Conservation (phyloP, 2,797 vertebrate species). For the Kryptopterus vitreolus region DNA sequence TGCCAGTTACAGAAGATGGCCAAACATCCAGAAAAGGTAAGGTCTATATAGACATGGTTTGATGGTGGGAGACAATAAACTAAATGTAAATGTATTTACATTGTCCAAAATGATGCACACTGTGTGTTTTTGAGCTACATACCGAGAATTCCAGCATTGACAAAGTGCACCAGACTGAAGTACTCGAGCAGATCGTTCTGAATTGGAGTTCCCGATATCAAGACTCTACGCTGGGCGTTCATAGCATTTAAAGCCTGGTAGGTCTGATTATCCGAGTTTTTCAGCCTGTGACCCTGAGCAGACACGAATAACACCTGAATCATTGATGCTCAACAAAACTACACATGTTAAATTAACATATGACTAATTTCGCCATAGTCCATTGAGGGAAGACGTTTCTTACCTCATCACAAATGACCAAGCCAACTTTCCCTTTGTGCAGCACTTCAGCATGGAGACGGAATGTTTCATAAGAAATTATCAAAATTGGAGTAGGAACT, state of each 20-base stretch:
- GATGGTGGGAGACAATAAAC: not conserved
- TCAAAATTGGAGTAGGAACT: conserved; percentile 88
- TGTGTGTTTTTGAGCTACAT: conserved; percentile 20
- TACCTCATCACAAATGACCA: conserved; percentile 97
- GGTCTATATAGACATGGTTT: not conserved
- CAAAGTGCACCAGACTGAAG: conserved; percentile 97
- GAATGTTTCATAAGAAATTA: conserved; percentile 97
- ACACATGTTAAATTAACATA: too few relatives aligned
- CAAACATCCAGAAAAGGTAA: not conserved
- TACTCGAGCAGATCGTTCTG: conserved; percentile 98
- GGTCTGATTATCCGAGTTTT: conserved; percentile 97
- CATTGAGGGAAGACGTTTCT: not conserved
- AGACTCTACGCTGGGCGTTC: conserved; percentile 86
- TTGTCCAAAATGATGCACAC: too few relatives aligned
- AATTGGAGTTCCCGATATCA: conserved; percentile 96
- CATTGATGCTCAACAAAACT: not conserved
- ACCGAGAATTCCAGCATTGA: conserved; percentile 94
- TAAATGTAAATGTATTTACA: not conserved
- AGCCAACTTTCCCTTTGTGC: conserved; percentile 87
- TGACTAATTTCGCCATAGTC: not conserved
- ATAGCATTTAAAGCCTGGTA: conserved; percentile 92
- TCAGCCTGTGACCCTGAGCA: conserved; percentile 89
- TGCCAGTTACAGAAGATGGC: not conserved
- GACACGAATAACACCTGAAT: conserved; percentile 4
- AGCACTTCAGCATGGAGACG: conserved; percentile 87